Base-by-base conservation (phyloP, 2,888 invertebrate genomes). In the Agonopterix heracliana region DNA sequence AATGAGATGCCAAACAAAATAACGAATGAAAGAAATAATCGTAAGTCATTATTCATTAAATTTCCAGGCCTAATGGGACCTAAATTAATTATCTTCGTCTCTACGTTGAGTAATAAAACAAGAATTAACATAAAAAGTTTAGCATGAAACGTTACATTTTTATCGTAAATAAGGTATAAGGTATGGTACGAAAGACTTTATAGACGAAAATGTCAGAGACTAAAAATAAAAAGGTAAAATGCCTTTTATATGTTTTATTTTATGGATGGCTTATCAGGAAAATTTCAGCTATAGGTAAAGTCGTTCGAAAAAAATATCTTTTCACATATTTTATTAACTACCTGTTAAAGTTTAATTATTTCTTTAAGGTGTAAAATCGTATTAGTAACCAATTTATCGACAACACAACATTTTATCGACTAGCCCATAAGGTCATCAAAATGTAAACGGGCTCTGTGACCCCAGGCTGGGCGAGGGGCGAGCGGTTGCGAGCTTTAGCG, bases 341-440 rank as follows among this genome's bases (percentile, higher is more conserved):
- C 7, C 26, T 7, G 26, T 26, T 26, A 26, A 26, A 26, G 3
- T 26, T 5, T 26, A 26, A 26, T 26, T 26, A 3, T 26, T 26
- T 26, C 26, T 26, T 38, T n/a, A 2, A 38, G 3, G 38, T 10
- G 4, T 38, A 38, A 38, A 38, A 38, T n/a, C 9, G 38, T n/a
- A 53, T 51, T 51, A 50, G 51, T 44, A 56, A 61, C 56, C 59
- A 57, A 61, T 64, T 49, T 52, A 49, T 52, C 38, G 47, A 47
- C 49, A 47, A 38, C 36, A 44, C 36, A 44, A 65, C 66, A 61
- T 57, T 65, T 76, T 78, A 82, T 79, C 72, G 74, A 78, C 76
- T 71, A 69, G 67, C 67, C 67, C 67, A 69, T 77, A 78, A 78
- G 78, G 80, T 81, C 76, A 78, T 74, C 79, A 79, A 79, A 81